Evolutionary conservation across 1,140 invertebrate species (phyloP).

Genomic region (Adoxophyes honmai): DNA sequence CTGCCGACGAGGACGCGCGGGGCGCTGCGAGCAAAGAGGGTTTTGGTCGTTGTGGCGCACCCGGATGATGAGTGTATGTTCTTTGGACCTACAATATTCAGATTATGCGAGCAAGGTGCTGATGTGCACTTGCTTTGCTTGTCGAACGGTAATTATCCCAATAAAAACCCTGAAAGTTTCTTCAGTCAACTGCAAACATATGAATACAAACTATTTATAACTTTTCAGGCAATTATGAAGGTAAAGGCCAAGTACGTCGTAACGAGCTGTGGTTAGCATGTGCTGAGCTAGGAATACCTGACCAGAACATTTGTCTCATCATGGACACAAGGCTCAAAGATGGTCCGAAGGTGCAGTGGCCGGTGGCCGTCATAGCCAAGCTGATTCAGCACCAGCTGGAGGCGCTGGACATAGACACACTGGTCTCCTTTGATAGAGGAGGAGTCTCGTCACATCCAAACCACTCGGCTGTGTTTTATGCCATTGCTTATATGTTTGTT

Average conservation of each 20-base stretch:
- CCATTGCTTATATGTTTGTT: constrained; percentile 85
- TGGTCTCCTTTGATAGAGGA: constrained; percentile 94
- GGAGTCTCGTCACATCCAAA: constrained; percentile 94
- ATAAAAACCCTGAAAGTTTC: no score
- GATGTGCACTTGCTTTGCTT: constrained; percentile 91
- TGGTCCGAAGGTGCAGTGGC: constrained; percentile 86
- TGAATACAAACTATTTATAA: no score
- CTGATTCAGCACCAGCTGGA: constrained; percentile 85
- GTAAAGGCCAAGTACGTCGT: constrained; percentile 82
- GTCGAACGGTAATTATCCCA: constrained; percentile 83
- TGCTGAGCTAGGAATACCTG: constrained; percentile 85
- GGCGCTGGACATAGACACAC: constrained; percentile 86
- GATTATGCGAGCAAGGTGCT: constrained; percentile 80
- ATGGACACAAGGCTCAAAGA: constrained; percentile 86
- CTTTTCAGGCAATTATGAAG: constrained; percentile 84
- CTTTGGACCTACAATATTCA: constrained; percentile 93
- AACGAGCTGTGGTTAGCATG: constrained; percentile 90
- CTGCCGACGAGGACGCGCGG: constrained; percentile 56
- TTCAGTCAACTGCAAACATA: no score
- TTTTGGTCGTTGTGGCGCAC: constrained; percentile 93
- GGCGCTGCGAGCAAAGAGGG: constrained; percentile 73
- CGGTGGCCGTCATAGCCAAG: constrained; percentile 83
- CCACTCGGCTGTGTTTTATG: constrained; percentile 90
- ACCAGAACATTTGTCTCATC: constrained; percentile 85
- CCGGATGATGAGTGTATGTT: constrained; percentile 99